A percentile compares a stretch with the other conserved stretches of the same genome.
Evolutionary conservation across 1,140 invertebrate species (phyloP).

Genomic region (Dinothrombium tinctorium): DNA sequence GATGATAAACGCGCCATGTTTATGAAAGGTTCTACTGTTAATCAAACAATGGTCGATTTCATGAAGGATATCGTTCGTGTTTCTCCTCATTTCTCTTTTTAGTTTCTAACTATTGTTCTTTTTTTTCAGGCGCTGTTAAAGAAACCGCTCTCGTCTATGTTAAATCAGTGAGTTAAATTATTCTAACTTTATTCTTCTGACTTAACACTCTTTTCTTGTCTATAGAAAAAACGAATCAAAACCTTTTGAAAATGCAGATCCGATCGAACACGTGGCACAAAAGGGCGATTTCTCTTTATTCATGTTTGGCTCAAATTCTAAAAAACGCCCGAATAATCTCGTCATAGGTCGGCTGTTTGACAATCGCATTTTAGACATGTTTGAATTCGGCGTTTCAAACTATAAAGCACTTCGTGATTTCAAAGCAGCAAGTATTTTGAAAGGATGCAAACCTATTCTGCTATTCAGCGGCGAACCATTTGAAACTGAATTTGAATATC

Average conservation of each 20-base stretch:
- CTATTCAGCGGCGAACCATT: conserved; percentile 81
- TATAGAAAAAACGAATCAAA: conserved; percentile 48
- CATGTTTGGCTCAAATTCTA: conserved; percentile 64
- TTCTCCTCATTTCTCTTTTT: too few relatives aligned
- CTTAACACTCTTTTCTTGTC: conserved; percentile 4
- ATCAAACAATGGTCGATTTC: too few relatives aligned
- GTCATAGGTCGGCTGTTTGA: conserved; percentile 66
- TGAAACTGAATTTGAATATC: conserved; percentile 46
- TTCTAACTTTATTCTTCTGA: too few relatives aligned
- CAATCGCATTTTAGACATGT: conserved; percentile 74
- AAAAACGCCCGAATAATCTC: conserved; percentile 83
- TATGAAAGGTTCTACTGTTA: too few relatives aligned
- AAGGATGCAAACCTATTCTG: conserved; percentile 70
- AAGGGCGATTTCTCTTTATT: conserved; percentile 76
- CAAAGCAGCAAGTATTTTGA: conserved; percentile 45
- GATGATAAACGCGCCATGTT: too few relatives aligned
- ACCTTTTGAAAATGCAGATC: conserved; percentile 57
- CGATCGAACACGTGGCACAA: conserved; percentile 49
- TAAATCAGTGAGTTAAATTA: too few relatives aligned
- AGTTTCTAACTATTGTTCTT: too few relatives aligned
- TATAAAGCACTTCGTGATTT: conserved; percentile 55
- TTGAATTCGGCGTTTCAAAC: conserved; percentile 71
- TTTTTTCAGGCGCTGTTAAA: too few relatives aligned
- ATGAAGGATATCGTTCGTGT: too few relatives aligned
- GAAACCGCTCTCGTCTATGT: too few relatives aligned